Conservation (phyloP, 2,888 invertebrate species). For the Euspilapteryx auroguttella region DNA sequence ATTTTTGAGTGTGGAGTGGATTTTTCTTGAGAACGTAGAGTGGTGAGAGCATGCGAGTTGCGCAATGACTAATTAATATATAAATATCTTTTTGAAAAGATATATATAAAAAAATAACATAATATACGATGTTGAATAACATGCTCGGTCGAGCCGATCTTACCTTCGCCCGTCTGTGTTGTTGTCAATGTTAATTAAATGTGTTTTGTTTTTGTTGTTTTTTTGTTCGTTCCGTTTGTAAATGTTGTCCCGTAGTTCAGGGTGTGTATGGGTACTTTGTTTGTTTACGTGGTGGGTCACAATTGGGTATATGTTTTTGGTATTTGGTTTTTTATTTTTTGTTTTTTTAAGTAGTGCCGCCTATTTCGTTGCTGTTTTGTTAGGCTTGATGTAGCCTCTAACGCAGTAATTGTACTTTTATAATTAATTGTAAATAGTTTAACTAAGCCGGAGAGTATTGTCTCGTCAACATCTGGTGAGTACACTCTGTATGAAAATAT, state of each 20-base stretch:
- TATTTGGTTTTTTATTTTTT: not conserved
- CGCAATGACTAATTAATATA: too few relatives aligned
- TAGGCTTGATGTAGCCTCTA: constrained; percentile 52
- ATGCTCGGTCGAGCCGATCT: constrained; percentile 26
- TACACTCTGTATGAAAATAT: constrained; percentile 24
- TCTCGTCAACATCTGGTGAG: constrained; percentile 23
- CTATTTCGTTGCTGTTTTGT: constrained; percentile 15
- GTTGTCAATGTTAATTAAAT: constrained; percentile 31
- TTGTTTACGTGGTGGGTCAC: constrained; percentile 23
- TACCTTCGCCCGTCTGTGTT: constrained; percentile 54
- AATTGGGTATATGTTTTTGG: constrained; percentile 3
- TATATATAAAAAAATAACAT: too few relatives aligned
- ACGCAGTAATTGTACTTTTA: too few relatives aligned
- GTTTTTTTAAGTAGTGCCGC: constrained; percentile 1
- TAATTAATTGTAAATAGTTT: too few relatives aligned
- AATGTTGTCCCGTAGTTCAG: constrained; percentile 28
- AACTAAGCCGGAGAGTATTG: not conserved
- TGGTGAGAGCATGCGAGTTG: constrained; percentile 47
- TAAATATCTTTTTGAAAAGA: too few relatives aligned
- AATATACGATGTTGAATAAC: constrained; percentile 23
- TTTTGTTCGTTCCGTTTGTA: constrained; percentile 20
- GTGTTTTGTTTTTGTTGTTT: constrained; percentile 38
- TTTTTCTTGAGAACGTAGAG: constrained; percentile 37
- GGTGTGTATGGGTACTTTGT: constrained; percentile 10
- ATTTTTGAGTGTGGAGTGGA: constrained; percentile 57